These are phyloP conservation scores for Poecilia velifera DNA, from an alignment of 2,797 vertebrate genomes.

Conservation along the genomic window DNA sequence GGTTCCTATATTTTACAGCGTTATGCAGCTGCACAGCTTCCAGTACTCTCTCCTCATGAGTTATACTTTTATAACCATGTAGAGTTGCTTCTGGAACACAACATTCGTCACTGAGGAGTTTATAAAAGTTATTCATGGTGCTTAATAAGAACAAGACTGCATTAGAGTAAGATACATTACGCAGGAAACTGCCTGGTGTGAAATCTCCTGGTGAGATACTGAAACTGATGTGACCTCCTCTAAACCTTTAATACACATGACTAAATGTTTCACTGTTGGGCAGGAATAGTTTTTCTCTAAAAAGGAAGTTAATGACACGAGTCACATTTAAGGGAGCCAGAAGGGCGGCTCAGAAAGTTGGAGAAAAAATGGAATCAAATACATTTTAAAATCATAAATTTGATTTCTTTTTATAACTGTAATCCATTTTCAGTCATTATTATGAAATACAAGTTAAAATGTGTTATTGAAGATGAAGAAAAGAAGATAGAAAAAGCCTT, in stretches of 20 bases:
- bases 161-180: not conserved
- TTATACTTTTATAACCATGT: not conserved
- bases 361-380: no score
- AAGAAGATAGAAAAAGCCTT: no score
- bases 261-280: not conserved
- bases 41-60: not conserved
- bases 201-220: no score
- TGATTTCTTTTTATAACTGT: no score
- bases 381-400: no score
- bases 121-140: not conserved
- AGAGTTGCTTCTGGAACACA: not conserved
- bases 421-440: no score
- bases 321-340: not conserved
- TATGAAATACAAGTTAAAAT: no score
- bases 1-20: not conserved
- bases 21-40: not conserved
- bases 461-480: no score
- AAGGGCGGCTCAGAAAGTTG: no score
- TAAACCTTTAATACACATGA: not conserved
- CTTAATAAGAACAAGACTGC: not conserved
- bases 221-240: not conserved
- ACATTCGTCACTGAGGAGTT: not conserved
- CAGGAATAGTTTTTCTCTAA: not conserved
- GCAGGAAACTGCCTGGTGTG: not conserved
- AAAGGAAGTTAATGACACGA: not conserved